Evolutionary conservation across 2,888 invertebrate genomes (phyloP), one percentile per base, ranked within the genome.

Genomic region (Apodemia mormo): DNA sequence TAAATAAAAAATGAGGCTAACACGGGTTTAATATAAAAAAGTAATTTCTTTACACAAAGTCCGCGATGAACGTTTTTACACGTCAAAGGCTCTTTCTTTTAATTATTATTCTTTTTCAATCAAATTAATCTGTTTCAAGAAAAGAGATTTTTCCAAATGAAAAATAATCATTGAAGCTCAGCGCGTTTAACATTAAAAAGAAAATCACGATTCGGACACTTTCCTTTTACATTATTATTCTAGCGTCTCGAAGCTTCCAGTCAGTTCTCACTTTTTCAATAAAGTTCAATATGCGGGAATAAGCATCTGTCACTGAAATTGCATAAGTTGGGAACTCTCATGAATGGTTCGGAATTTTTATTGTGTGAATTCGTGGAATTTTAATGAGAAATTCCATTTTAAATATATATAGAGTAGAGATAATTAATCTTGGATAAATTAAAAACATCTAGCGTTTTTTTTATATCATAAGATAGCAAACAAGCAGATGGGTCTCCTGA

Each of bases 191-290:
- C 52, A 52, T 52, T 52, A n/a, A 52, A 52, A 58, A 30, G 29
- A 14, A 61, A 61, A 61, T 61, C 33, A 61, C 30, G 61, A 33
- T 14, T 33, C 14, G 61, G 33, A 37, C 37, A 33, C 37, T 61
- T 61, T 61, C 61, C 61, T 37, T 7, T 30, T 61, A 61, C 61
- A 61, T 61, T 58, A 58, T 61, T 61, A 61, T 61, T 61, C 33
- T 58, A 58, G 14, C 61, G 7, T 61, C 61, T 33, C 33, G 14
- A 33, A 33, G 33, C 14, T 58, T 30, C 52, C 29, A 29, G 12
- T 61, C 61, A 61, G 14, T 61, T 61, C 14, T 14, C 61, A 61
- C 61, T 61, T 61, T 33, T 61, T 61, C 61, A 61, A 61, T 61
- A 61, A 61, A 61, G 37, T 61, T 14, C 61, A 33, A 33, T 33